Evolutionary conservation across 2,888 invertebrate species (phyloP), one percentile per base, ranked within the genome.

Genomic region (Aromia moschata): DNA sequence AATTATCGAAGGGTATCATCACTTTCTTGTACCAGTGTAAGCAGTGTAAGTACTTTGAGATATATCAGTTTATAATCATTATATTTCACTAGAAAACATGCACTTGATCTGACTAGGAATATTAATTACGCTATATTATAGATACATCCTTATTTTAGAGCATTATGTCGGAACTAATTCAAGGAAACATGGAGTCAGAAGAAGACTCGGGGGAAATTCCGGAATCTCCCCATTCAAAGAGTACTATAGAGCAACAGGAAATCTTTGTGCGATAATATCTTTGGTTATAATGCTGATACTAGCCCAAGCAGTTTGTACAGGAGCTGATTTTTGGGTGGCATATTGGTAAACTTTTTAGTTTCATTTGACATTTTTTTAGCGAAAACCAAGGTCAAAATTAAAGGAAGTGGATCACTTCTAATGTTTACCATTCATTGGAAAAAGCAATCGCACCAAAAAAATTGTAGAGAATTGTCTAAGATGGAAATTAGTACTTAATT

Each of bases 291-390:
- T 72, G 40, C 53, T 74, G 25, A 12, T 75, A 5, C 20, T 76
- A 15, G 69, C 71, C 1, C 77, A 78, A 68, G 64, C 68, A 1
- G 64, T 64, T 10, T 72, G 74, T 31, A 76, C 73, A 61, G 68
- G 66, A 16, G 71, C 74, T 15, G 79, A 79, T 66, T 74, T 70
- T 20, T 79, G 75, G 76, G 67, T 76, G n/a, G 73, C 74, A 18
- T 73, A 69, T 33, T 79, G 78, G 79, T 77, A 69, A 68, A 57
- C n/a, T 9, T 25, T 25, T 25, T 25, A 5, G 9, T 25, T n/a
- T n/a, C n/a, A n/a, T n/a, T n/a, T n/a, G n/a, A n/a, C n/a, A n/a
- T n/a, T n/a, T n/a, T n/a, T n/a, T n/a, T n/a, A n/a, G n/a, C n/a
- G n/a, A n/a, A n/a, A n/a, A n/a, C n/a, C n/a, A n/a, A n/a, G n/a